Evolutionary conservation across 2,888 invertebrate species (phyloP), one percentile per base, ranked within the genome.

Genomic region (Lasioglossum vierecki): DNA sequence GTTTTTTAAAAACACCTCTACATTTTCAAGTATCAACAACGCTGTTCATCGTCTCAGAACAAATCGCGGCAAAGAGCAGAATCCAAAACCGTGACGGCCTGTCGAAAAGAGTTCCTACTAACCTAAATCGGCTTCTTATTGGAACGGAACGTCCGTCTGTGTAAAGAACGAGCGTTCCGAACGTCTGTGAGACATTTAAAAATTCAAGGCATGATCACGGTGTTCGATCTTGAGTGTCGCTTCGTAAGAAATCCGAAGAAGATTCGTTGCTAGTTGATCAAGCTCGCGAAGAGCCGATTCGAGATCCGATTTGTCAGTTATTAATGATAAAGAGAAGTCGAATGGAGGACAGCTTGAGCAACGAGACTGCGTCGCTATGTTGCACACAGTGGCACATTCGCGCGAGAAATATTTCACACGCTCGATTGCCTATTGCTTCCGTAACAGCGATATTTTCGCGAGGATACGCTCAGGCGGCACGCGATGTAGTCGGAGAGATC

Each of bases 381-480:
- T 53, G 39, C 75, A 30, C 30, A 30, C 30, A 49, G 76, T 66
- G 71, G 71, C 79, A 86, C 71, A 68, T 81, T 87, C 82, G 30
- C 77, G 75, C 76, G 81, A 72, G 71, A 82, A 86, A 83, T 86
- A 87, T 86, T 82, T 83, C 79, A n/a, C 84, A 87, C 79, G 77
- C 81, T 76, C 87, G 86, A 89, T 89, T 85, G 84, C 82, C 76
- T 77, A 83, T 82, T 80, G 80, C 80, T 79, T 83, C 82, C 82
- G 83, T 84, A 81, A 85, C 80, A 68, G 88, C 84, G 84, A 90
- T 88, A 90, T 87, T 90, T 87, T 80, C 85, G 78, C 82, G 63
- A 87, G 79, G 82, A 79, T 85, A 79, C 86, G 70, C 74, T 76
- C 60, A 26, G 57, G 46, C 53, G 63, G 26, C 41, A n/a, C 60